Base-by-base conservation (phyloP, 2,888 invertebrate genomes). In the Globia sparganii region DNA sequence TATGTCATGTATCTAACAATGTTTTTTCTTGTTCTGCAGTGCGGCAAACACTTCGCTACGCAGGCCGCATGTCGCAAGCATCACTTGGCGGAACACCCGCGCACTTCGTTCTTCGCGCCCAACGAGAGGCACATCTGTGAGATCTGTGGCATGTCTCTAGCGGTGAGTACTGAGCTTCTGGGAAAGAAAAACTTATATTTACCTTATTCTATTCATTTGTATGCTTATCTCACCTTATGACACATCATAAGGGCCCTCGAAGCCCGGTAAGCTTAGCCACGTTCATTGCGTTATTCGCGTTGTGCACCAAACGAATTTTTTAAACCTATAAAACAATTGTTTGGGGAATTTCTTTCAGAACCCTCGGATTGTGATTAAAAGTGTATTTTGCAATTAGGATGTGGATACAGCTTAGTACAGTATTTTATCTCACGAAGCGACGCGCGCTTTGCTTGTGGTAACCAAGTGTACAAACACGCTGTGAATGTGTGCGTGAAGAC, bases 111-210 rank as follows among this genome's bases (percentile, higher is more conserved):
- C 87, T 90, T 88, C 80, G 88, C 91, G 5, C 87, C 89, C 31
- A 85, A 87, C 46, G 88, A 88, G 83, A 77, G 92, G 0, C 91
- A 93, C 74, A 93, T 94, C 56, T 94, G 94, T 72, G 94, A 94
- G 81, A 90, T 94, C 2, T 94, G 94, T 75, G 94, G 94, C 21
- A 78, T 87, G 59, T 94, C 93, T 0, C 72, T 94, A 0, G 94
- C 77, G 73, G 83, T 84, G 3, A 76, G 84, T 68, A 8, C 25
- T 18, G 4, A 15, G 0, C 15, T 66, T 66, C 0, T 46, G 21
- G 15, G 1, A 25, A 62, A 34, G 25, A 31, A 31, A 59, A 31
- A 59, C 21, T 1, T 21, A 31, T 4, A 59, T 31, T 21, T 59
- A 59, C 9, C 31, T 21, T 21, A 31, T 4, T 21, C 0, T 31